Evolutionary conservation across 2,113 vertebrate species (phyloP), one percentile per base, ranked within the genome.

Genomic region (Oostethus manadensis): DNA sequence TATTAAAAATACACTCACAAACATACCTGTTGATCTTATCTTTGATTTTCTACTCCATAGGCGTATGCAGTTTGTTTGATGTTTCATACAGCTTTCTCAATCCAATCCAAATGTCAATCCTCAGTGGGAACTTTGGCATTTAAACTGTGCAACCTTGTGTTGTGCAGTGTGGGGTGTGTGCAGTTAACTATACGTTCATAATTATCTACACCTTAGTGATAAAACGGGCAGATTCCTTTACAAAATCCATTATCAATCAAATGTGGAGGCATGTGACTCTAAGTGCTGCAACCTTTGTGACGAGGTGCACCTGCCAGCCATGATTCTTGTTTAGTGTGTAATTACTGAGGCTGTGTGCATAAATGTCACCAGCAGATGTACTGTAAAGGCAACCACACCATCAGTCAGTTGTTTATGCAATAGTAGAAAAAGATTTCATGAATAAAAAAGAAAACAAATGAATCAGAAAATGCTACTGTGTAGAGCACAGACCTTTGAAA

Each of bases 281-380:
- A 93, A 94, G 90, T 92, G 90, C 88, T 89, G 90, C 92, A 93
- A 93, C 91, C 87, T 88, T 90, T 94, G 91, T 92, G 86, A 88
- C 87, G 88, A 81, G 89, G 90, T 89, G 87, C 90, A 95, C 91
- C 94, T 91, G 91, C 91, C 90, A 95, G 93, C 90, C 90, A 90
- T 89, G 91, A 82, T 84, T 85, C 78, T 71, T 84, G 91, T 96
- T 95, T 97, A 92, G 93, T 97, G 91, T 93, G 92, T 93, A 94
- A 97, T 98, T 96, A 96, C 92, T 93, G 90, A 91, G 91, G 89
- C 90, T 86, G 84, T 82, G 89, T 90, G 81, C 77, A 91, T 97
- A 38, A 98, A 98, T 97, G 95, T 96, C 94, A 97, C 88, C 91
- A 89, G 90, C 92, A 94, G 92, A 98, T 94, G 95, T 96, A 96